Evolutionary conservation across 2,888 invertebrate genomes (phyloP), one percentile per base, ranked within the genome.

Genomic region (Sminthurinus aureus): DNA sequence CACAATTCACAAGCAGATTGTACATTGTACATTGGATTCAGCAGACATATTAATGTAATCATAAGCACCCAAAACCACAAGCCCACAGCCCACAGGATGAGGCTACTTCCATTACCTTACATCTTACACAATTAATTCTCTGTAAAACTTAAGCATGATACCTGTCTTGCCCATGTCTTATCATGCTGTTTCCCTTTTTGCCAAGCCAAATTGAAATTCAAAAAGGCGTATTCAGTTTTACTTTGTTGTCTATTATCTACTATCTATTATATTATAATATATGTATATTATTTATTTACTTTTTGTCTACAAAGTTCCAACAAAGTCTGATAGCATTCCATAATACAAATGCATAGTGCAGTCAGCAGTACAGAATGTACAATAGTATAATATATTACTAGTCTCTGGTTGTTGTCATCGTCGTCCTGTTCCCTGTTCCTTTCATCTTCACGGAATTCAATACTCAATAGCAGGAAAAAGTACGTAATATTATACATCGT

Each of bases 111-210:
- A 73, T 73, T 24, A 58, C 64, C 80, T 58, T 81, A 74, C 13
- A 74, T 74, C 58, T 73, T 74, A 81, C n/a, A 80, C 81, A 81
- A 81, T 81, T 81, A 81, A 74, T 64, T 81, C 20, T 24, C 38
- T 38, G 38, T n/a, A 73, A 11, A n/a, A 75, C 66, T 18, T 24
- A 12, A 20, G 73, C 73, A 52, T 71, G 24, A 73, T 80, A 80
- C 80, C 80, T 80, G 80, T 80, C 69, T 80, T 80, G 50, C 51
- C 69, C 51, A 26, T 58, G 22, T 79, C 66, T 79, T 52, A 69
- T 13, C 71, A 71, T 2, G 22, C 52, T 51, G 71, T 71, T 80
- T 80, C 80, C 80, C 71, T n/a, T 52, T 38, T n/a, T 58, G 67
- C 71, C 22, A 58, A 38, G 38, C 38, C 38, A 20, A 80, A 80